These are phyloP conservation scores for Eubucco bourcierii DNA, from an alignment of 2,113 vertebrate species.

Conservation along the genomic window DNA sequence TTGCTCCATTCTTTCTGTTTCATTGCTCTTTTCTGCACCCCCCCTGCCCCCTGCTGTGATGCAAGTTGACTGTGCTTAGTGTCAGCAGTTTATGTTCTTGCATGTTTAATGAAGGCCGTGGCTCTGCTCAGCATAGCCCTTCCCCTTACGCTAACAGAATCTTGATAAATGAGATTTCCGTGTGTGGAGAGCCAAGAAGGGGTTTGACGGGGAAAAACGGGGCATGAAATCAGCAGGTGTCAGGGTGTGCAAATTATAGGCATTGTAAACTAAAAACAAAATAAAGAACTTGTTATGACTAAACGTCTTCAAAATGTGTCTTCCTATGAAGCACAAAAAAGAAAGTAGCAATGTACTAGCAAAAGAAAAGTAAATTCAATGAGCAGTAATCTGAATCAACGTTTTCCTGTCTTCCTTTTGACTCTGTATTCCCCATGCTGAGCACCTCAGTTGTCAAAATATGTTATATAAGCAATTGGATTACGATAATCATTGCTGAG, in stretches of 20 bases:
- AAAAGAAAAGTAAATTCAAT: background rate
- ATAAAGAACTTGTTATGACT: slow-evolving; percentile 31
- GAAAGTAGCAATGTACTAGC: background rate
- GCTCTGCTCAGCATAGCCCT: slow-evolving; percentile 68
- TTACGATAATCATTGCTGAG: slow-evolving; percentile 3
- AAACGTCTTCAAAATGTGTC: background rate
- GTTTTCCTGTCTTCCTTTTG: background rate
- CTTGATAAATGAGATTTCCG: slow-evolving; percentile 81
- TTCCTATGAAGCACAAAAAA: background rate
- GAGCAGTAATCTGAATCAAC: background rate
- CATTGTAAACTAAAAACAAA: slow-evolving; percentile 31
- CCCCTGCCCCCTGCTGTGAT: slow-evolving; percentile 3
- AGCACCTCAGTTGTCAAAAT: background rate
- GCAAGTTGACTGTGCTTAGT: slow-evolving; percentile 79
- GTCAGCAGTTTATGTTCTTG: slow-evolving; percentile 91
- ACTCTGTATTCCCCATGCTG: background rate
- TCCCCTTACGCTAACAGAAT: slow-evolving; percentile 78
- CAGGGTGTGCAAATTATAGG: slow-evolving; percentile 40
- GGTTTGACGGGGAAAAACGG: slow-evolving; percentile 63
- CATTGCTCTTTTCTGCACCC: background rate
- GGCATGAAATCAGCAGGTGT: slow-evolving; percentile 60
- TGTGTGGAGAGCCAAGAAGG: slow-evolving; percentile 59
- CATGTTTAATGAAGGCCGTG: slow-evolving; percentile 85
- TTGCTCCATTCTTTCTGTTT: slow-evolving; percentile 27
- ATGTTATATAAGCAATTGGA: background rate